Conservation (phyloP, 2,113 vertebrate genomes). For the Eurystomus gularis region DNA sequence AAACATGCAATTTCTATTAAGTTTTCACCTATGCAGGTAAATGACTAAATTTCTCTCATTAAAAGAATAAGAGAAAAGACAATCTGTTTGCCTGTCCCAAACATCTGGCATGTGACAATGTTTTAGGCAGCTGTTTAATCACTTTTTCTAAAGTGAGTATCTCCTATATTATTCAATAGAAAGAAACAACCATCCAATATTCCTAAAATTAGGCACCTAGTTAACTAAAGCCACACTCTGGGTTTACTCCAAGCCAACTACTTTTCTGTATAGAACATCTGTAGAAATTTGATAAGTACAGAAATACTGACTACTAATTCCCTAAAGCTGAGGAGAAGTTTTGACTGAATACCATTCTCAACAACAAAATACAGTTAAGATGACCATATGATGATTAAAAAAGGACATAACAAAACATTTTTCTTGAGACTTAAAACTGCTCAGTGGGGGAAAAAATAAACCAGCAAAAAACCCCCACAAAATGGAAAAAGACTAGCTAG, state of each 20-base stretch:
- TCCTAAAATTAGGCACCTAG: not conserved
- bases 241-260: not conserved
- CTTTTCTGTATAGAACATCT: not conserved
- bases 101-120: not conserved
- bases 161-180: not conserved
- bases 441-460: not conserved
- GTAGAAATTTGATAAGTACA: not conserved
- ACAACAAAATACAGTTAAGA: not conserved
- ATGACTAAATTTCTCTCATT: not conserved
- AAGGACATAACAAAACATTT: not conserved
- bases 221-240: not conserved
- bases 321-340: not conserved
- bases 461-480: no score
- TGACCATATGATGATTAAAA: not conserved
- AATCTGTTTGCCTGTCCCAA: not conserved
- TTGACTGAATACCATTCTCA: not conserved
- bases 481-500: not conserved
- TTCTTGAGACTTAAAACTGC: not conserved
- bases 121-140: not conserved
- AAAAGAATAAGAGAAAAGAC: not conserved
- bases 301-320: not conserved
- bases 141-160: not conserved
- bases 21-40: not conserved
- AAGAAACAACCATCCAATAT: not conserved
- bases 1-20: not conserved